Conservation (phyloP, 2,888 invertebrate species). For the Falcaria lacertinaria region DNA sequence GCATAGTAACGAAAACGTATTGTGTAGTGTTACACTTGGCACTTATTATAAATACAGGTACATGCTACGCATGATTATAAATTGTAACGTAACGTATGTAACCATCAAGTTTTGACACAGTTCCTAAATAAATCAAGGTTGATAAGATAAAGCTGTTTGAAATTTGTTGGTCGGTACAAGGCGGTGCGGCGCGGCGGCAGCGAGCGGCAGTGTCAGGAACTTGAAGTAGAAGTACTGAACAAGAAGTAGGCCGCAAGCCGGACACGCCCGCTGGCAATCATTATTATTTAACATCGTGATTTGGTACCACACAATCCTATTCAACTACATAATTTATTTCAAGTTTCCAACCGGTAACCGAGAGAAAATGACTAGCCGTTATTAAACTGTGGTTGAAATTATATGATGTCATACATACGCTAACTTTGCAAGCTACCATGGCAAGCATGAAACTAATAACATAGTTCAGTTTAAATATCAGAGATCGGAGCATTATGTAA, state of each 20-base stretch:
- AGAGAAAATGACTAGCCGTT: background rate
- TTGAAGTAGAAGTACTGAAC: constrained; percentile 11
- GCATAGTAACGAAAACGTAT: constrained; percentile 7
- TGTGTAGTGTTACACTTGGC: constrained; percentile 3
- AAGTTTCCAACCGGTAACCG: background rate
- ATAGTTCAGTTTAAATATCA: too few species aligned
- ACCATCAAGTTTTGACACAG: constrained; percentile 33
- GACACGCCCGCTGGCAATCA: constrained; percentile 8
- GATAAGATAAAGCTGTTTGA: constrained; percentile 51
- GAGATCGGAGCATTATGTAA: too few species aligned
- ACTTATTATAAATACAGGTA: background rate
- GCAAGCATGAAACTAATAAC: background rate
- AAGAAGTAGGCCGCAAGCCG: constrained; percentile 11
- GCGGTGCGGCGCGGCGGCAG: constrained; percentile 29
- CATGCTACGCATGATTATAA: too few species aligned
- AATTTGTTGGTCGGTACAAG: constrained; percentile 39
- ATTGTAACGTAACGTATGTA: background rate
- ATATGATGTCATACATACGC: background rate
- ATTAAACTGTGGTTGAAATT: background rate
- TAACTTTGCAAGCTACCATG: background rate
- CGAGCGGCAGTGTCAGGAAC: constrained; percentile 17
- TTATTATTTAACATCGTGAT: background rate
- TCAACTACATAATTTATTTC: background rate
- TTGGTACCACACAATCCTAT: background rate
- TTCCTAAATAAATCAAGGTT: constrained; percentile 56